These are phyloP conservation scores for Gymnobelideus leadbeateri DNA, from an alignment of 2,113 vertebrate species.

Conservation along the genomic window DNA sequence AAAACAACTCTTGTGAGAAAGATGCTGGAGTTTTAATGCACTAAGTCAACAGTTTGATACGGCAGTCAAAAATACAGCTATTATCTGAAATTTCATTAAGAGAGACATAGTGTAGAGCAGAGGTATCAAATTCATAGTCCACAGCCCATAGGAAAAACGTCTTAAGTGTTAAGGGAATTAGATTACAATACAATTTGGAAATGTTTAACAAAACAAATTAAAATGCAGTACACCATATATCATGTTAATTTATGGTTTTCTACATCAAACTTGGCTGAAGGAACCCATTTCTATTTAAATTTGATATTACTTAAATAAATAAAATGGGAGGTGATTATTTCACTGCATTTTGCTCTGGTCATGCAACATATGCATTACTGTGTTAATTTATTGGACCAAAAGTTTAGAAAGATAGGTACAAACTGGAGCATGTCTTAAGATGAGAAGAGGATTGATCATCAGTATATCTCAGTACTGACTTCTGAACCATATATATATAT, in stretches of 20 bases:
- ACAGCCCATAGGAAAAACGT: neutral
- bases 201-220: neutral
- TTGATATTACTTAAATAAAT: neutral
- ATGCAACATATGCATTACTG: neutral
- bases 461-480: neutral
- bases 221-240: neutral
- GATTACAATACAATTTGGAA: neutral
- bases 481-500: too few relatives aligned
- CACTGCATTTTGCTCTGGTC: neutral
- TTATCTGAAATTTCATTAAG: neutral
- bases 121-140: neutral
- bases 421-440: neutral
- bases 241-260: neutral
- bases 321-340: neutral
- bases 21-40: neutral
- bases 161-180: neutral
- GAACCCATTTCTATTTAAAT: neutral
- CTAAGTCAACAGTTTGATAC: neutral
- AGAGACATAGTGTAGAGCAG: neutral
- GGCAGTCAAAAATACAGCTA: neutral
- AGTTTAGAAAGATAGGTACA: neutral
- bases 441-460: neutral
- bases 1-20: neutral
- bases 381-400: too few relatives aligned
- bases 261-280: neutral